Base-by-base conservation (phyloP, 2,113 vertebrate genomes). In the Siphamia tubifer region DNA sequence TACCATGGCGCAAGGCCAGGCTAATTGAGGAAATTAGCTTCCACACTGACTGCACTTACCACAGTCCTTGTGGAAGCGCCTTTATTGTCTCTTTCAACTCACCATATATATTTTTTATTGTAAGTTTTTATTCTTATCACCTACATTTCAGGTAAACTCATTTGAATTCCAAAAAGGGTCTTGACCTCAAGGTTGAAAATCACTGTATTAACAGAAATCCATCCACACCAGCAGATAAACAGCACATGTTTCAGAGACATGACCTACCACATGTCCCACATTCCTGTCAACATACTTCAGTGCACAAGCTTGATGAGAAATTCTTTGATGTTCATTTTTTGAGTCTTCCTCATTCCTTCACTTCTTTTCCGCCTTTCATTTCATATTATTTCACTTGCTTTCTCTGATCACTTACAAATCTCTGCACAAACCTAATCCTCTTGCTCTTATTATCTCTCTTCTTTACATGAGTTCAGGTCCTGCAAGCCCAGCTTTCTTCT, bases 401-500 rank as follows among this genome's bases (percentile, higher is more conserved):
- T 7, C 10, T 7, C 6, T 30, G 10, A 7, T 6, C 10, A 9
- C 1, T 34, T 34, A 8, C 13, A 34, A 34, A 34, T 5, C 40
- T 47, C 5, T 4, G 7, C 15, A 16, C 11, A 23, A 27, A 4
- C n/a, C 27, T 24, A 9, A n/a, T 15, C 4, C 4, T 11, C 19
- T 19, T 20, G 5, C 4, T 27, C 28, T 45, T 39, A 36, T 25
- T 17, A 10, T 9, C 7, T 40, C 10, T 17, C 15, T n/a, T 32
- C 5, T 47, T 47, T n/a, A 31, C 40, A 39, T 36, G 55, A 47
- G 15, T 13, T 1, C 84, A 98, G 97, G 96, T 98, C 44, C 89
- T 99, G 48, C 95, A 97, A 90, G 86, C 94, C 0, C 97, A 99
- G 93, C 86, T 98, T 45, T 92, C 94, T 0, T 89, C 92, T 0